A percentile compares a stretch with the other conserved stretches of the same genome.
phyloP scores from a whole-genome alignment of 2,113 vertebrate species.

The Hystrix brachyura region DNA sequence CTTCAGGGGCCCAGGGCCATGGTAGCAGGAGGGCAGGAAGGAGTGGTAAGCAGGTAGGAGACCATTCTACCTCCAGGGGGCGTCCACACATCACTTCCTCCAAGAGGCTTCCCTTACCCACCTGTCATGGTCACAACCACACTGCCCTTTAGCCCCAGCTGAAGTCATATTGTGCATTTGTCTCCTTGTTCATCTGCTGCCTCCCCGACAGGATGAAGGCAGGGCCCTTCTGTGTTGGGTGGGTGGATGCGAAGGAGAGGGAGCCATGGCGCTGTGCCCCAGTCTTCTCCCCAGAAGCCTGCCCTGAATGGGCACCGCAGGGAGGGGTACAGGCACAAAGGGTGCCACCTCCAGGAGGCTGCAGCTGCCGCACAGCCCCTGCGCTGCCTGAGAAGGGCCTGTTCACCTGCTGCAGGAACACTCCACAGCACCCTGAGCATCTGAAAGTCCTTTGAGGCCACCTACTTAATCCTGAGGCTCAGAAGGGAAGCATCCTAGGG shows the following conservation, averaged over 20 bases:
- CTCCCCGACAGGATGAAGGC: neutral
- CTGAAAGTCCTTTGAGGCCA: neutral
- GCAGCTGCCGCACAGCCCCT: neutral
- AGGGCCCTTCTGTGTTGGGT: accelerated
- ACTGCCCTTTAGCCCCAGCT: neutral
- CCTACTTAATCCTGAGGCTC: neutral
- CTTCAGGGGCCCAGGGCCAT: neutral
- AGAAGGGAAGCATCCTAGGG: neutral
- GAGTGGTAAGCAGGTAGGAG: no score
- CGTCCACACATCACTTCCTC: neutral
- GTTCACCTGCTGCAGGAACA: no score
- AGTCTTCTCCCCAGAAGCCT: neutral
- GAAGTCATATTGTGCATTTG: neutral
- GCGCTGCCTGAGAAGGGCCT: neutral
- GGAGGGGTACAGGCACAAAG: neutral
- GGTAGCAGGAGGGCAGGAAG: neutral
- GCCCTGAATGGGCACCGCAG: neutral
- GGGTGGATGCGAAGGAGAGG: no score
- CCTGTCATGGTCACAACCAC: neutral
- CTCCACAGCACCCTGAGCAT: no score
- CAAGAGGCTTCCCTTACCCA: neutral
- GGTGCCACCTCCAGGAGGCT: neutral
- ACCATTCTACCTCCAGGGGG: neutral
- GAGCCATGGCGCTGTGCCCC: accelerated
- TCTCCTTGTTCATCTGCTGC: neutral